Evolutionary conservation across 2,888 invertebrate species (phyloP).

Genomic region (Netelia melanura): DNA sequence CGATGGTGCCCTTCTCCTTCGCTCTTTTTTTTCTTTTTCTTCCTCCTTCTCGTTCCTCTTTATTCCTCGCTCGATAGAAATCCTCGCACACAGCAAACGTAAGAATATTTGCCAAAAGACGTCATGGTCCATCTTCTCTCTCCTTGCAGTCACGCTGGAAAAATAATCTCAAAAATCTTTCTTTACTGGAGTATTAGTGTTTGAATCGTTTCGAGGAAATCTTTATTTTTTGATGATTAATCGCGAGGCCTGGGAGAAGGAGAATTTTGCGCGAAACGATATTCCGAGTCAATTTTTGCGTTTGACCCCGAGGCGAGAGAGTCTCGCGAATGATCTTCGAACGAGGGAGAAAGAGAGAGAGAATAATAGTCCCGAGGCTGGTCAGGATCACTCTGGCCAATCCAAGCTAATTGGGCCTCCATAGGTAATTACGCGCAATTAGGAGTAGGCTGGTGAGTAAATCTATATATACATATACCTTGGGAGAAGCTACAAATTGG

Average conservation of each 20-base stretch:
- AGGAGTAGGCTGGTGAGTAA: slow-evolving; percentile 78
- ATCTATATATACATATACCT: slow-evolving; percentile 27
- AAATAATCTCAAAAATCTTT: slow-evolving; percentile 30
- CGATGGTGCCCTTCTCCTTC: slow-evolving; percentile 55
- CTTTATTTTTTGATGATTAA: slow-evolving; percentile 53
- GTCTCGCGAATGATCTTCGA: slow-evolving; percentile 67
- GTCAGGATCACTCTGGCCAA: slow-evolving; percentile 77
- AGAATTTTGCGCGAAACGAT: slow-evolving; percentile 15
- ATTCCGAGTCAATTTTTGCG: slow-evolving; percentile 48
- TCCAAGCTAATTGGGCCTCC: slow-evolving; percentile 83
- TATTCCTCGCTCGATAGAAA: slow-evolving; percentile 8
- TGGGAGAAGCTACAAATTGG: slow-evolving; percentile 76
- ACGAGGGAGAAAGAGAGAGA: slow-evolving; percentile 58
- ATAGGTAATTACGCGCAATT: slow-evolving; percentile 84
- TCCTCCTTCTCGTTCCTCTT: slow-evolving; percentile 38
- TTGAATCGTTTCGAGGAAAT: slow-evolving; percentile 54
- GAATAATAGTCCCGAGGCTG: slow-evolving; percentile 74
- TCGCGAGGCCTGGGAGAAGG: slow-evolving; percentile 39
- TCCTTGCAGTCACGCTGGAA: slow-evolving; percentile 23
- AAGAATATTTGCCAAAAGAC: slow-evolving; percentile 39
- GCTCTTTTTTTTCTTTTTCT: slow-evolving; percentile 53
- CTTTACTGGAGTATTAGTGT: neutral
- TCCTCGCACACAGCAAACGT: slow-evolving; percentile 24
- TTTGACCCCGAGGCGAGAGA: slow-evolving; percentile 57
- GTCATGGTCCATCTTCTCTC: slow-evolving; percentile 3